phyloP scores from a whole-genome alignment of 2,888 invertebrate genomes.

The Nephrocerus scutellatus region DNA sequence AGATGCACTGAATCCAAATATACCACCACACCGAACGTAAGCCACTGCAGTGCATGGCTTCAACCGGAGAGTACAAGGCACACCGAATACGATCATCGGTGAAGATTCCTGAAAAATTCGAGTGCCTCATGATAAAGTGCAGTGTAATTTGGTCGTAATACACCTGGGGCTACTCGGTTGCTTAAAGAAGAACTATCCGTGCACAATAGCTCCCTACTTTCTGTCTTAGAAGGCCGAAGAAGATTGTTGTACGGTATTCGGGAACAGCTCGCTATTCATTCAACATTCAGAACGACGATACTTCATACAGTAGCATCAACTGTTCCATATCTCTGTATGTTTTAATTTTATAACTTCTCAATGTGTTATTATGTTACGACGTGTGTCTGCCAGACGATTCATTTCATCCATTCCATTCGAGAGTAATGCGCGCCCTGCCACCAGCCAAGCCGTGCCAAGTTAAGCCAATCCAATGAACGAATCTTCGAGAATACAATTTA shows the following conservation, averaged over 20 bases:
- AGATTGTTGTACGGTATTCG: too few relatives aligned
- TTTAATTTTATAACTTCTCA: conserved; percentile 31
- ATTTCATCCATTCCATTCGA: conserved; percentile 19
- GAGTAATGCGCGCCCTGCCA: too few relatives aligned
- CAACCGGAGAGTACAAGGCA: too few relatives aligned
- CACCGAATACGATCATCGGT: too few relatives aligned
- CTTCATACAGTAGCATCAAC: too few relatives aligned
- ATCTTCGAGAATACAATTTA: too few relatives aligned
- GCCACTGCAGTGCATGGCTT: background rate
- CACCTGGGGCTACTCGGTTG: conserved; percentile 12
- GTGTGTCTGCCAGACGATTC: conserved; percentile 32
- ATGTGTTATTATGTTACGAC: conserved; percentile 30
- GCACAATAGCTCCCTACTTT: conserved; percentile 9
- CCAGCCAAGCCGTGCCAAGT: too few relatives aligned
- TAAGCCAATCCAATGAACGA: too few relatives aligned
- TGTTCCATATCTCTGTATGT: too few relatives aligned
- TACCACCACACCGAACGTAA: conserved; percentile 9
- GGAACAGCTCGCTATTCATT: conserved; percentile 24
- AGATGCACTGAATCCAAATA: conserved; percentile 17
- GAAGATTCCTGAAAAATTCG: background rate
- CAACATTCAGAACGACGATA: too few relatives aligned
- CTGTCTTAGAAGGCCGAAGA: conserved; percentile 28
- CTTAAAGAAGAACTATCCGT: conserved; percentile 12
- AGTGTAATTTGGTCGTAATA: conserved; percentile 1
- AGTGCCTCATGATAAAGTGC: background rate